Percentiles rank a stretch among this genome's conserved stretches.
phyloP scores from a whole-genome alignment of 1,140 invertebrate genomes.

The Drosophila rufa region DNA sequence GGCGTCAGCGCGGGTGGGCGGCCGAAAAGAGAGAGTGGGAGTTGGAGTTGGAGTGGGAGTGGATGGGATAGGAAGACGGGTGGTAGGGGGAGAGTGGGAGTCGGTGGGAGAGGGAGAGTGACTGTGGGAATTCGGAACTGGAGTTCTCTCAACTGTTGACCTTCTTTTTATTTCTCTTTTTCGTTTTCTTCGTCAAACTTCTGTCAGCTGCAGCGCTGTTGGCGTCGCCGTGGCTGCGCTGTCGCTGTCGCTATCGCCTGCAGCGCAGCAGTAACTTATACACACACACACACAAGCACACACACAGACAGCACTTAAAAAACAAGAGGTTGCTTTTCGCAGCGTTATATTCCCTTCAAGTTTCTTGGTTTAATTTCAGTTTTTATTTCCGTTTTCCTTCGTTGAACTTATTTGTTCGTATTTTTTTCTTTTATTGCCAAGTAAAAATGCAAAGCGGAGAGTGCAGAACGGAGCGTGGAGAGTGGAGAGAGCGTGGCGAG shows the following conservation, averaged over 20 bases:
- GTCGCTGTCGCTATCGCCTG: slow-evolving; percentile 33
- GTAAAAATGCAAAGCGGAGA: slow-evolving; percentile 28
- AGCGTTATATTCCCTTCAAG: slow-evolving; percentile 9
- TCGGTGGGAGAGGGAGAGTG: slow-evolving; percentile 1
- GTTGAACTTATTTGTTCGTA: background rate
- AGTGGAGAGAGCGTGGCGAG: slow-evolving; percentile 12
- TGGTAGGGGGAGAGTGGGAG: background rate
- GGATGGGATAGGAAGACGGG: background rate
- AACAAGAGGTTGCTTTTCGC: slow-evolving; percentile 17
- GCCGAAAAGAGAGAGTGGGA: slow-evolving; percentile 3
- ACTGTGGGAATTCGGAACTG: background rate
- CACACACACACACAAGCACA: slow-evolving; percentile 14
- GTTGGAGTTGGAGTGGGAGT: too few species aligned
- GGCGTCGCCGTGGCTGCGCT: slow-evolving; percentile 36
- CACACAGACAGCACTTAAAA: slow-evolving; percentile 30
- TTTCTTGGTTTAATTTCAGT: slow-evolving; percentile 26
- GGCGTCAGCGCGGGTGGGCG: slow-evolving; percentile 16
- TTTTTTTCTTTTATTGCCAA: slow-evolving; percentile 4
- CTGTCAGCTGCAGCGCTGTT: slow-evolving; percentile 35
- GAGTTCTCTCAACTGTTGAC: slow-evolving; percentile 50
- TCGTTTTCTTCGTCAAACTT: slow-evolving; percentile 29
- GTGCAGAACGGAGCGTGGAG: slow-evolving; percentile 11
- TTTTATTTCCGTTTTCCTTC: background rate
- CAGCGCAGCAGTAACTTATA: slow-evolving; percentile 35
- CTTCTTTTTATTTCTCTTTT: slow-evolving; percentile 58